These are phyloP conservation scores for Acromyrmex echinatior DNA, from an alignment of 1,140 invertebrate species.

Conservation along the genomic window DNA sequence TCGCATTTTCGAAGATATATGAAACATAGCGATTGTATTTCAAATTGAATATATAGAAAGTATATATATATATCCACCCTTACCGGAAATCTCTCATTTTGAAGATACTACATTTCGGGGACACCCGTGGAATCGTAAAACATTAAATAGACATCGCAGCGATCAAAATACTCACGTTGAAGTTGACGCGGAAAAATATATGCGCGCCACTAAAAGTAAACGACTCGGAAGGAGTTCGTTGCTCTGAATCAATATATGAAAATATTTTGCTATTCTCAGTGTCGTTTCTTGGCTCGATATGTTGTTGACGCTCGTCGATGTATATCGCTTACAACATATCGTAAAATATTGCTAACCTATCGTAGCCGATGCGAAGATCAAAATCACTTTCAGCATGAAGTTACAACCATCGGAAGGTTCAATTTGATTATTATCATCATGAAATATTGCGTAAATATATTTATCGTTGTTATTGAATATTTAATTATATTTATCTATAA, in stretches of 20 bases:
- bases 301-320: background rate
- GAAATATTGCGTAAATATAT: slow-evolving; percentile 9
- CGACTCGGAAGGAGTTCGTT: slow-evolving; percentile 64
- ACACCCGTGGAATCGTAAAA: slow-evolving; percentile 62
- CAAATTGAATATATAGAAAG: slow-evolving; percentile 15
- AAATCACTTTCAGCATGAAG: slow-evolving; percentile 1
- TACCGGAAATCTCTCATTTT: slow-evolving; percentile 37
- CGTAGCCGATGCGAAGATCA: background rate
- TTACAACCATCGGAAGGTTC: background rate
- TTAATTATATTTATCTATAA: background rate
- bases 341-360: slow-evolving; percentile 19
- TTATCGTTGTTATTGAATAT: background rate
- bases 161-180: slow-evolving; percentile 46
- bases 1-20: slow-evolving; percentile 38
- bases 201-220: slow-evolving; percentile 60
- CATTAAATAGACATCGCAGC: slow-evolving; percentile 63
- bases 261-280: slow-evolving; percentile 54
- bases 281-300: background rate
- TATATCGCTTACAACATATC: background rate
- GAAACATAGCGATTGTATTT: slow-evolving; percentile 24
- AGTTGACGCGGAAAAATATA: slow-evolving; percentile 45
- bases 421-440: background rate
- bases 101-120: slow-evolving; percentile 26
- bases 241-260: slow-evolving; percentile 57
- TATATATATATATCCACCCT: background rate